Conservation (phyloP, 2,888 invertebrate species). For the Leptinotarsa juncta region DNA sequence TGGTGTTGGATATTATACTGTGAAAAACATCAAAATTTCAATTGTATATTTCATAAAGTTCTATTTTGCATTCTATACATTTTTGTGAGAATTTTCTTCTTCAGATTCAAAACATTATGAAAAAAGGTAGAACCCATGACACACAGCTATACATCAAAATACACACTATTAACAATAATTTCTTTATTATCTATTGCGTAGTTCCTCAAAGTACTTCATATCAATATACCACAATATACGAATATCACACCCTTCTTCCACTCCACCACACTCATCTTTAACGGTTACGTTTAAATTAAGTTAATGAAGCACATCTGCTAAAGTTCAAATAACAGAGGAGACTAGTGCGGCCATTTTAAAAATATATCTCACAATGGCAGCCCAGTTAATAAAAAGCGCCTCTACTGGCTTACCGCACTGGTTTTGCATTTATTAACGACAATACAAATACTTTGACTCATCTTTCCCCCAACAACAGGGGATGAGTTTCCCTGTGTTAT, state of each 20-base stretch:
- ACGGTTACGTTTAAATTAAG: conserved; percentile 41
- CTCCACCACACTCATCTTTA: conserved; percentile 37
- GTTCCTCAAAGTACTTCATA: background rate
- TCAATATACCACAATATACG: background rate
- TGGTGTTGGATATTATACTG: too few relatives aligned
- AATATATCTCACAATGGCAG: conserved; percentile 53
- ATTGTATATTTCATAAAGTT: too few relatives aligned
- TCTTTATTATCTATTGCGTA: background rate
- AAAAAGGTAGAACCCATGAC: too few relatives aligned
- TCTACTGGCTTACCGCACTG: conserved; percentile 54
- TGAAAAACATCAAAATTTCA: too few relatives aligned
- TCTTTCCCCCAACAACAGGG: conserved; percentile 48
- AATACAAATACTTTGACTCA: conserved; percentile 57
- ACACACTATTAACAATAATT: background rate
- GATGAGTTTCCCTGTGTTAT: conserved; percentile 50
- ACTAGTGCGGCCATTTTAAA: conserved; percentile 50
- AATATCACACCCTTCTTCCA: conserved; percentile 26
- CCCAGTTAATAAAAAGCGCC: conserved; percentile 52
- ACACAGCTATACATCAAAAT: background rate
- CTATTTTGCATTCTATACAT: too few relatives aligned
- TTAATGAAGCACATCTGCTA: conserved; percentile 50
- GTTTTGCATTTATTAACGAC: conserved; percentile 54
- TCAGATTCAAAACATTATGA: too few relatives aligned
- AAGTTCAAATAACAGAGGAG: conserved; percentile 41
- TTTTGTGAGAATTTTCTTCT: too few relatives aligned